Base-by-base conservation (phyloP, 2,797 vertebrate genomes). In the Sphenopsis melanotis region DNA sequence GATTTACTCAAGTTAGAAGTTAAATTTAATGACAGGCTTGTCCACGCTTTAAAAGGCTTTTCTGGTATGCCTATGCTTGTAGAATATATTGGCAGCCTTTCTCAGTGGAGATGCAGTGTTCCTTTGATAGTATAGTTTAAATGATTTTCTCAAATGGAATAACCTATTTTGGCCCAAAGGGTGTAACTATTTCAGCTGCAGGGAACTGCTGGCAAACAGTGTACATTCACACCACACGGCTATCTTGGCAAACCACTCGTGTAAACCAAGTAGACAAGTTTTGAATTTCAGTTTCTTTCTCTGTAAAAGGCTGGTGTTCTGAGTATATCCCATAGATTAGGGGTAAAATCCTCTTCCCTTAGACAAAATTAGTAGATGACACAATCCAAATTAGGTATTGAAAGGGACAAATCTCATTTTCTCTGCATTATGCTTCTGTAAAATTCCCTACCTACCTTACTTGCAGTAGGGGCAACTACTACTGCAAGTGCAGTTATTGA, bases 11-110 rank as follows among this genome's bases (percentile, higher is more conserved):
- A 60, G 68, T 52, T 76, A 57, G 61, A 87, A 92, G 39, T 56
- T 57, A 69, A 49, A 46, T 95, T 64, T 92, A 86, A 83, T 83
- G 63, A 66, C 68, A 95, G 92, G 37, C 44, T 90, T 80, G 68
- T 64, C 68, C 65, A 69, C 12, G 47, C 77, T 83, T 90, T 76
- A 36, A 80, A 94, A 68, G 55, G 69, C 55, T 90, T 93, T 94
- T 92, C 65, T 92, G 41, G 17, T 71, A 47, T 66, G 49, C 36
- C 74, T 82, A 18, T 55, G 55, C 13, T 74, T 80, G 32, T 49
- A 83, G 61, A 57, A 44, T 90, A 66, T 72, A 44, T 49, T 85
- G 56, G 29, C 53, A 90, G 16, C 20, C 18, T 94, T 90, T 37
- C 44, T 69, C 41, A 56, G 36, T 77, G 60, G 60, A 87, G 29